These are phyloP conservation scores for Brachyptera risi DNA, from an alignment of 2,888 invertebrate species.

Conservation along the genomic window DNA sequence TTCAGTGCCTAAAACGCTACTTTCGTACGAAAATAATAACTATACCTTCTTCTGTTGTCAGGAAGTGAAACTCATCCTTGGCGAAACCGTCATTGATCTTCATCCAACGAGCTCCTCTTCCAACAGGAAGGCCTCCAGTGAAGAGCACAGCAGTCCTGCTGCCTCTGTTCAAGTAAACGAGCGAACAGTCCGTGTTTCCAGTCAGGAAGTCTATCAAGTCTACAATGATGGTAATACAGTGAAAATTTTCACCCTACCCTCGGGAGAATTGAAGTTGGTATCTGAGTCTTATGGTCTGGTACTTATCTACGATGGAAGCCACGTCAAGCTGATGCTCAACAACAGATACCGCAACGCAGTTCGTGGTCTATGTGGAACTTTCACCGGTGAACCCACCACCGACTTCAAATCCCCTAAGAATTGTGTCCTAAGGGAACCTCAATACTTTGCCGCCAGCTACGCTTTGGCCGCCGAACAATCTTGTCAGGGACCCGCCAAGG, in stretches of 20 bases:
- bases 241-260: constrained; percentile 43
- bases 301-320: constrained; percentile 56
- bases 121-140: constrained; percentile 27
- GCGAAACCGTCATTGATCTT: constrained; percentile 44
- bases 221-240: constrained; percentile 38
- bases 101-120: constrained; percentile 45
- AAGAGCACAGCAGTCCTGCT: constrained; percentile 36
- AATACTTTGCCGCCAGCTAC: constrained; percentile 55
- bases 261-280: constrained; percentile 52
- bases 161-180: constrained; percentile 38
- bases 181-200: constrained; percentile 39
- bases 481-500: constrained; percentile 47
- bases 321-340: constrained; percentile 46
- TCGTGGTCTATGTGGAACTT: constrained; percentile 63
- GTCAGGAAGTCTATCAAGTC: constrained; percentile 45
- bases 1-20: no score
- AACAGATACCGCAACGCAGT: constrained; percentile 52
- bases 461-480: constrained; percentile 48
- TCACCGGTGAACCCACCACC: constrained; percentile 54
- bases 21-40: no score
- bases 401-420: constrained; percentile 58
- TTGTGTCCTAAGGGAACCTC: constrained; percentile 50
- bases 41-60: no score
- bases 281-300: constrained; percentile 49
- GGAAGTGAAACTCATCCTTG: constrained; percentile 48